Base-by-base conservation (phyloP, 2,113 vertebrate genomes). In the Leptobrachium ailaonicum region DNA sequence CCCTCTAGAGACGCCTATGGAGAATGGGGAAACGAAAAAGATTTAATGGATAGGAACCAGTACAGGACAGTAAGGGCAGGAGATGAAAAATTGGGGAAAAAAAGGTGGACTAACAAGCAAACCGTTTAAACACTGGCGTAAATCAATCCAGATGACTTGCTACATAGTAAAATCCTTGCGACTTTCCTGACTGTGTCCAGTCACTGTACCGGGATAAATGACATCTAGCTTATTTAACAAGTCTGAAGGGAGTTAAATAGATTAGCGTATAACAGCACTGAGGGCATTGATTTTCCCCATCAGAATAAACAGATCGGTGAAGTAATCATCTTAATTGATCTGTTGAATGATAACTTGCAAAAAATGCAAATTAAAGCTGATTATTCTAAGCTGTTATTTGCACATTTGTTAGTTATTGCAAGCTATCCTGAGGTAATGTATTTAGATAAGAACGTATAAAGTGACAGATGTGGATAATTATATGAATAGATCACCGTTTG, bases 291-390 rank as follows among this genome's bases (percentile, higher is more conserved):
- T 81, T 62, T 62, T 41, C 41, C 47, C 43, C 64, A 74, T 75
- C 66, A 62, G 43, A 81, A 81, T 75, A 74, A 74, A 81, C 71
- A 80, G 71, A 66, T 58, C 50, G 32, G 50, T 68, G 63, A 81
- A 75, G 41, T 75, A 69, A 75, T 81, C 53, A 74, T 75, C 9
- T 68, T 75, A 81, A 81, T 69, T 81, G 79, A 75, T 75, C 41
- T 32, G 63, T 47, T 81, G 20, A 68, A 81, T 67, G 79, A 47
- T 75, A 62, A 75, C 53, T 62, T 44, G 42, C 45, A 64, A 41
- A 74, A 80, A 80, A 44, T 14, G 63, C 44, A 47, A 69, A 74
- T 66, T 42, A 66, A 44, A 66, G 9, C 32, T 44, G 54, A 73
- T 67, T 73, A 80, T 68, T 14, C 47, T 14, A 60, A 60, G 20